Base-by-base conservation (phyloP, 2,797 vertebrate species). In the Cyclura pinguis region DNA sequence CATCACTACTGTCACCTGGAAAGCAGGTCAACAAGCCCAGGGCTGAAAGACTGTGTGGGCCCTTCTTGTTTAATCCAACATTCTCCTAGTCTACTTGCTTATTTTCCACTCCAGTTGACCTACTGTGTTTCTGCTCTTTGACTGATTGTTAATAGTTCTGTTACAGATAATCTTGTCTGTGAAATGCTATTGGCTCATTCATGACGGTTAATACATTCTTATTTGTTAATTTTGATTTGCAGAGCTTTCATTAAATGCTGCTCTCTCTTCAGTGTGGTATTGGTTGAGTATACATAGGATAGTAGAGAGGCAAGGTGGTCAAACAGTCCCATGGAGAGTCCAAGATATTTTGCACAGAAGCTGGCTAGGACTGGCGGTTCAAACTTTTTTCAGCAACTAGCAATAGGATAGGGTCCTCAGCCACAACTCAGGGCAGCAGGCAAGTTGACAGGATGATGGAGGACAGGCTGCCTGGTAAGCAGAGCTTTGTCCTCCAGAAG, bases 1-100 rank as follows among this genome's bases (percentile, higher is more conserved):
- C 90, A 91, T 87, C 80, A 91, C 90, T 91, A 91, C 80, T 91
- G 90, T 62, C 6, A 5, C 62, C 90, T 69, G 80, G 80, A 91
- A 91, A 77, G 47, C 81, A 87, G 57, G 90, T 81, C 80, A 69
- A 57, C 50, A 83, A 84, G 29, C 90, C 90, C 80, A 67, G 47
- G 74, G 80, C n/a, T 84, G 85, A 91, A 91, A 91, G 90, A 87
- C 20, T 64, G 74, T 78, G 80, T 42, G 55, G 73, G 73, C 83
- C 80, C 80, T 29, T 57, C 52, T 3, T 52, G 59, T 32, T 69
- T 57, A 52, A n/a, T 29, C 12, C n/a, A 69, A 42, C 2, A 35
- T 22, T 64, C 24, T 55, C 74, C 22, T 50, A 1, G 38, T 9
- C 14, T 6, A 29, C 1, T 50, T 67, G 24, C 29, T 74, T 52